Percentiles rank a stretch among this genome's conserved stretches.
These are phyloP conservation scores for Herpailurus yagouaroundi DNA, from an alignment of 2,113 vertebrate genomes.

Conservation along the genomic window DNA sequence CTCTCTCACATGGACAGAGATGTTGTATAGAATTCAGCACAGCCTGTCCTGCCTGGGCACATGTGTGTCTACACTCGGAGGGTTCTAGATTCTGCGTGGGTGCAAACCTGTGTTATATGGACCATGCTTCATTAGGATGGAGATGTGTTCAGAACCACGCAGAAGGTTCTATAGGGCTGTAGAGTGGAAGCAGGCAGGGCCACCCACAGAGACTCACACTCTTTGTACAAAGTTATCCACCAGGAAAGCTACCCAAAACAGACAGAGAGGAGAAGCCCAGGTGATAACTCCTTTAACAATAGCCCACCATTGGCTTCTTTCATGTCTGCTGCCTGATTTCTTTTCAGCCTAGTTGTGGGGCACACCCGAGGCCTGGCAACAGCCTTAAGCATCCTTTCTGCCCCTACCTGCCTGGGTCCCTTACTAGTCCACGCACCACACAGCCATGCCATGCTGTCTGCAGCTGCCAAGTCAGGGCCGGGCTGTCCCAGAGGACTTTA, in stretches of 20 bases:
- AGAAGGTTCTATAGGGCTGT: background rate
- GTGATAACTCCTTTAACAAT: background rate
- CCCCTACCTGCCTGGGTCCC: background rate
- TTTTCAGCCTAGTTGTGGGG: background rate
- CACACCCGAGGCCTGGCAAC: background rate
- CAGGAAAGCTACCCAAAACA: background rate
- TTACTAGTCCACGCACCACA: fast-evolving
- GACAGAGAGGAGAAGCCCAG: background rate
- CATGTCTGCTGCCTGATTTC: background rate
- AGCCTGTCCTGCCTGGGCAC: background rate
- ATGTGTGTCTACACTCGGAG: background rate
- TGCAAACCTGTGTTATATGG: background rate
- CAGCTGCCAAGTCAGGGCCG: background rate
- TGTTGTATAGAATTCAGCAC: background rate
- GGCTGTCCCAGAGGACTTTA: background rate
- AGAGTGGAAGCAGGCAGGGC: background rate
- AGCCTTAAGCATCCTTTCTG: background rate
- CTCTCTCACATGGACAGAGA: background rate
- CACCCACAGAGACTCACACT: background rate
- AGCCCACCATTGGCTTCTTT: background rate
- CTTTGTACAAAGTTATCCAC: background rate
- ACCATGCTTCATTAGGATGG: fast-evolving
- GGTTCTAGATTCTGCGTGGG: background rate
- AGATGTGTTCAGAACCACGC: background rate
- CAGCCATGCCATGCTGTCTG: fast-evolving